These are phyloP conservation scores for Limosa lapponica DNA, from an alignment of 2,797 vertebrate species.

Conservation along the genomic window DNA sequence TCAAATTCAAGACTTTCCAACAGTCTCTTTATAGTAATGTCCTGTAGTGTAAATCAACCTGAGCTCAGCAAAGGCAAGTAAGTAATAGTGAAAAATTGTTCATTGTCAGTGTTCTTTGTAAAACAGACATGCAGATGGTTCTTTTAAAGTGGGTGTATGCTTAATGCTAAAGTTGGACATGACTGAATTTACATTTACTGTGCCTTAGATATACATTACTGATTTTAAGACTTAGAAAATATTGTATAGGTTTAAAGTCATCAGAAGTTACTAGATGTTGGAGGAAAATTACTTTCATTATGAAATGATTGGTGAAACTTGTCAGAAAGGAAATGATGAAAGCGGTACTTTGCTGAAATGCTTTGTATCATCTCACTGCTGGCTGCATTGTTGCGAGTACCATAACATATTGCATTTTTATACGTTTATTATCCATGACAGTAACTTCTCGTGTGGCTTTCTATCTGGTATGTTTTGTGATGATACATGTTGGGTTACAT, in stretches of 20 bases:
- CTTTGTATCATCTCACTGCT: background rate
- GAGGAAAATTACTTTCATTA: background rate
- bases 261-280: background rate
- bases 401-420: background rate
- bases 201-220: background rate
- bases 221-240: background rate
- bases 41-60: background rate
- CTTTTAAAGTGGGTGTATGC: background rate
- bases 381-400: background rate
- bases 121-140: background rate
- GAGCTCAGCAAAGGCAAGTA: background rate
- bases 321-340: background rate
- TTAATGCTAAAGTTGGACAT: background rate
- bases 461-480: background rate
- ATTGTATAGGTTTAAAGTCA: background rate
- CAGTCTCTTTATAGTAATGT: background rate
- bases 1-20: background rate
- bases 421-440: background rate
- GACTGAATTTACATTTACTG: background rate
- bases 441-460: background rate
- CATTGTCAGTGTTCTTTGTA: background rate
- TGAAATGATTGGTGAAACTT: background rate
- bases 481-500: background rate
- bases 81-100: background rate
- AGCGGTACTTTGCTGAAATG: background rate